Evolutionary conservation across 2,797 vertebrate genomes (phyloP).

Genomic region (Spea hammondii): DNA sequence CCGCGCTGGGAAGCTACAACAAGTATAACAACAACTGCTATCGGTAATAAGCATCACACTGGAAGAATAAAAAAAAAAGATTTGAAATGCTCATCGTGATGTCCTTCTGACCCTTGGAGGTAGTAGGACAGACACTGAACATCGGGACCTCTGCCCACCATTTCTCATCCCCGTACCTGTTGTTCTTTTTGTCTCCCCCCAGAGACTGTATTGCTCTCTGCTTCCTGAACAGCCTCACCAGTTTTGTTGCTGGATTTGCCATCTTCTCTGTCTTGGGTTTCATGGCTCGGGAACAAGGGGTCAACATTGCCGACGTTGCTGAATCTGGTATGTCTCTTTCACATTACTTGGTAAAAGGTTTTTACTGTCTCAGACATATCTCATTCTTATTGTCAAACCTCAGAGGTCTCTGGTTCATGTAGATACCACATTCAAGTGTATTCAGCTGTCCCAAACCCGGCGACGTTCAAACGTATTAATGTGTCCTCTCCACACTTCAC

Average conservation of each 20-base stretch:
- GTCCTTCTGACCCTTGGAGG: too few species aligned
- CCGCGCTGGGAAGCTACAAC: constrained; percentile 91
- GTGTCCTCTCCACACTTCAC: too few species aligned
- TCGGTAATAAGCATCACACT: constrained; percentile 67
- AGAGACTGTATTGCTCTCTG: constrained; percentile 86
- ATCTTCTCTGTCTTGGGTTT: constrained; percentile 90
- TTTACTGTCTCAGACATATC: neutral
- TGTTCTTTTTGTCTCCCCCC: constrained; percentile 20
- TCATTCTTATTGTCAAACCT: neutral
- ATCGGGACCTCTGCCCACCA: too few species aligned
- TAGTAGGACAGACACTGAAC: too few species aligned
- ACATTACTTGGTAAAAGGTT: neutral
- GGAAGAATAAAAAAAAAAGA: too few species aligned
- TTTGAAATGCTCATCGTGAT: neutral
- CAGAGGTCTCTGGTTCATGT: neutral
- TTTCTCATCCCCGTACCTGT: neutral
- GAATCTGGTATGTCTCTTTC: constrained; percentile 67
- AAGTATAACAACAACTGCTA: constrained; percentile 91
- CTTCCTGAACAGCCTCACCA: constrained; percentile 81
- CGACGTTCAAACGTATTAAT: too few species aligned
- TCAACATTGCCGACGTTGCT: constrained; percentile 68
- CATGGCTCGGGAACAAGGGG: constrained; percentile 72
- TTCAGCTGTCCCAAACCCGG: too few species aligned
- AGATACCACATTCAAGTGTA: too few species aligned
- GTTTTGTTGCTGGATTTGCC: constrained; percentile 82